phyloP scores from a whole-genome alignment of 2,888 invertebrate species.

The Pristionchus japonicus region DNA sequence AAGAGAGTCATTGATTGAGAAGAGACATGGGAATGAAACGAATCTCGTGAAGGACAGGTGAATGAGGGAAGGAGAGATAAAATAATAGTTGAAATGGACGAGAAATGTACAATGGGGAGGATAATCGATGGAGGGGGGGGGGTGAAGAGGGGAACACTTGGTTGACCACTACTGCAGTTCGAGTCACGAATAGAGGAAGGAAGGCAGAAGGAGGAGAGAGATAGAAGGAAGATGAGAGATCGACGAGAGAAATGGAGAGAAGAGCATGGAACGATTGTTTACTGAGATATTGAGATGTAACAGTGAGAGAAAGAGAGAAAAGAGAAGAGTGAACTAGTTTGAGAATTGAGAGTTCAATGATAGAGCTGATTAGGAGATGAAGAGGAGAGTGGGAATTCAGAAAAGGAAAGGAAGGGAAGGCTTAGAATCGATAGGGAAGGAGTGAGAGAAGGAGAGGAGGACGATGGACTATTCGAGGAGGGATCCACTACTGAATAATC shows the following conservation, averaged over 20 bases:
- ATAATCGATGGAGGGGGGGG: neutral
- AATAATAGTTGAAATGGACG: neutral
- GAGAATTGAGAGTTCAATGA: neutral
- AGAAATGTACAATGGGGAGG: neutral
- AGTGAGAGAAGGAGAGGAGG: neutral
- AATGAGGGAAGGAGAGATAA: neutral
- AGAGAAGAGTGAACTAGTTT: neutral
- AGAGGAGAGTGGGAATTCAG: neutral
- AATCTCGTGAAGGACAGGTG: neutral
- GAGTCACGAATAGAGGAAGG: neutral
- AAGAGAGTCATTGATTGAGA: neutral
- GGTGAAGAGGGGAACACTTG: neutral
- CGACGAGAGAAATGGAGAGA: neutral
- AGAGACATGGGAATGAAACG: neutral
- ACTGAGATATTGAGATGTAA: constrained; percentile 14
- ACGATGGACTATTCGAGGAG: neutral
- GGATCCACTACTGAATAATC: neutral
- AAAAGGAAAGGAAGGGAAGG: constrained; percentile 21
- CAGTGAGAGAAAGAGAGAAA: constrained; percentile 7
- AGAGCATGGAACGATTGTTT: neutral
- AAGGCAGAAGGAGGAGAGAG: neutral
- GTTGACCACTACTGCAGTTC: neutral
- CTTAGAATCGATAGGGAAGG: neutral
- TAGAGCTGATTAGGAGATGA: neutral
- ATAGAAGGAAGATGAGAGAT: neutral